These are phyloP conservation scores for Lerista edwardsae DNA, from an alignment of 2,797 vertebrate genomes.

Conservation along the genomic window DNA sequence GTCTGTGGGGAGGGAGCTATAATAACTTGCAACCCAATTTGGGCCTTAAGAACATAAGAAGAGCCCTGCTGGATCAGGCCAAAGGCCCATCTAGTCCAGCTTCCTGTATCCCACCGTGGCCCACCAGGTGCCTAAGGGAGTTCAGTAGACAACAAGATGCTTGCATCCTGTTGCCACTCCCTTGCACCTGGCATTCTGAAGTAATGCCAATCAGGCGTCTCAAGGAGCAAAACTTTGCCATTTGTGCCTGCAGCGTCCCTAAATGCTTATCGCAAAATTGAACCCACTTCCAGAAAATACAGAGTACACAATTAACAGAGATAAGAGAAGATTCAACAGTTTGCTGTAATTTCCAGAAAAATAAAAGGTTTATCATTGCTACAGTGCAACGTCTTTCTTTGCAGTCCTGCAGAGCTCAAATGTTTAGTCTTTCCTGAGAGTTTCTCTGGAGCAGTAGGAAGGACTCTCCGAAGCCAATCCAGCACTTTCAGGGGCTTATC, in stretches of 20 bases:
- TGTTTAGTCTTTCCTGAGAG: constrained; percentile 25
- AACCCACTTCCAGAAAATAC: constrained; percentile 19
- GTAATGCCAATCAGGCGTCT: background rate
- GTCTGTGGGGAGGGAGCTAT: too few species aligned
- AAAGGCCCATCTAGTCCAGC: too few species aligned
- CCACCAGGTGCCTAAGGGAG: too few species aligned
- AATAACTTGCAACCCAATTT: too few species aligned
- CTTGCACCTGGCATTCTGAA: too few species aligned
- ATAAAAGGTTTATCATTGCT: constrained; percentile 25
- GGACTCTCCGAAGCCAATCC: constrained; percentile 42
- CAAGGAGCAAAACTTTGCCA: background rate
- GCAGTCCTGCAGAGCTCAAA: accelerated
- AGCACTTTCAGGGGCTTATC: constrained; percentile 18
- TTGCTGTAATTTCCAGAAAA: background rate
- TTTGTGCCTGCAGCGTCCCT: background rate
- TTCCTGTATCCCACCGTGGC: too few species aligned
- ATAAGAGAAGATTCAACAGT: constrained; percentile 67
- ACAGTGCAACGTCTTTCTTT: constrained; percentile 46
- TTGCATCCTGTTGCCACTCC: too few species aligned
- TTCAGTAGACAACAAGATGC: too few species aligned
- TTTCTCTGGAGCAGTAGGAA: background rate
- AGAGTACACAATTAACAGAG: constrained; percentile 55
- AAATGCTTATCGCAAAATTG: constrained; percentile 13
- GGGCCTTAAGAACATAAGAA: too few species aligned
- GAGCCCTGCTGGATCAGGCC: too few species aligned